Percentiles rank a stretch among this genome's conserved stretches.
Conservation (phyloP, 2,113 vertebrate genomes). For the Hiodon tergisus region DNA sequence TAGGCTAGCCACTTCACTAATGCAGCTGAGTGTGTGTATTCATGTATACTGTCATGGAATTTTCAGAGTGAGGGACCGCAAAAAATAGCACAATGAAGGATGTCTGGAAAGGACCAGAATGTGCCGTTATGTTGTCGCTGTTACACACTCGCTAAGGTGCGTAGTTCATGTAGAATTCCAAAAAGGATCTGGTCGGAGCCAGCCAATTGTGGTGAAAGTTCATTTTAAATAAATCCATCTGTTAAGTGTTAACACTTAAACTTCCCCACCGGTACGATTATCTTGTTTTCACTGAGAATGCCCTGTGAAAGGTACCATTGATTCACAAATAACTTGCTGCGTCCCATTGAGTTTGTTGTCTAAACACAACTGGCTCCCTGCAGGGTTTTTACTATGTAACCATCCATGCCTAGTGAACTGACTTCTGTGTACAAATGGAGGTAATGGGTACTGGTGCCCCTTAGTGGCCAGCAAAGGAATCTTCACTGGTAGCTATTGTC, state of each 20-base stretch:
- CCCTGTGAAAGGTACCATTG: constrained; percentile 23
- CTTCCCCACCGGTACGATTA: background rate
- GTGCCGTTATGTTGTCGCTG: no score
- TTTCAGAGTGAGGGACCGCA: no score
- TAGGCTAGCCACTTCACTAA: no score
- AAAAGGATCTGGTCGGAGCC: no score
- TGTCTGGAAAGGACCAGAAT: no score
- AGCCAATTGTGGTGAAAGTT: no score
- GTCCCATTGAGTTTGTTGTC: constrained; percentile 26
- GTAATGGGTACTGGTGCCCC: constrained; percentile 21
- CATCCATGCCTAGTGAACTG: constrained; percentile 18
- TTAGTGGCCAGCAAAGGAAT: background rate
- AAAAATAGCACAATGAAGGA: no score
- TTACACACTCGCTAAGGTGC: no score
- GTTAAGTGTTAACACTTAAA: background rate
- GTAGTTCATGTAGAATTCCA: no score
- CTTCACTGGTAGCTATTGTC: no score
- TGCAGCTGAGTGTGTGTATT: no score
- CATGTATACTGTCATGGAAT: no score
- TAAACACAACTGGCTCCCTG: constrained; percentile 15
- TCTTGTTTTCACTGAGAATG: background rate
- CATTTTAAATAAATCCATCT: background rate
- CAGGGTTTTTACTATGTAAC: constrained; percentile 15
- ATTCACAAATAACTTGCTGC: constrained; percentile 31
- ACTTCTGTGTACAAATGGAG: background rate